A percentile compares a stretch with the other conserved stretches of the same genome.
Evolutionary conservation across 2,113 vertebrate species (phyloP).

Genomic region (Calidris pygmaea): DNA sequence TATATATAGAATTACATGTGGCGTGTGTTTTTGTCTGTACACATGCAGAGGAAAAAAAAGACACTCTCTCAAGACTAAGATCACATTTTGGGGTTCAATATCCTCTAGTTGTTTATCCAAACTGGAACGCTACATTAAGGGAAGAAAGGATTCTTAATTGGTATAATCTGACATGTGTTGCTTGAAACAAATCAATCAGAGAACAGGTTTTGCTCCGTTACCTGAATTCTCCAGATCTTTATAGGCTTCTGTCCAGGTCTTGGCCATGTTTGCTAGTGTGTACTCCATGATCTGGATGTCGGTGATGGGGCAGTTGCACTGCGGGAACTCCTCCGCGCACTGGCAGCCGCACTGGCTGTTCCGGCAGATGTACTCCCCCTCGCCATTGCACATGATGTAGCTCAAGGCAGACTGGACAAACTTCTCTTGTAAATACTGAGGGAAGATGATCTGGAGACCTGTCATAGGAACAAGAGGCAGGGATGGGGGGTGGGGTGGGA

Average conservation of each 20-base stretch:
- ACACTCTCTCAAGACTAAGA: not conserved
- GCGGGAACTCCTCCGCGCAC: constrained; percentile 92
- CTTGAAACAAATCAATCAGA: not conserved
- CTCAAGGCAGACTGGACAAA: constrained; percentile 98
- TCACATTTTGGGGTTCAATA: not conserved
- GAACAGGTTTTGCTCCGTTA: constrained; percentile 37
- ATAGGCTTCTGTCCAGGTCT: constrained; percentile 92
- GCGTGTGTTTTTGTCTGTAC: not conserved
- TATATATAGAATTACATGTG: not conserved
- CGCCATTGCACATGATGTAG: constrained; percentile 99
- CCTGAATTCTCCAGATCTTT: constrained; percentile 98
- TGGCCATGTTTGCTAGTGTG: constrained; percentile 89
- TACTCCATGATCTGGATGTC: constrained; percentile 99
- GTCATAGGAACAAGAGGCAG: not conserved
- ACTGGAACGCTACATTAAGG: not conserved
- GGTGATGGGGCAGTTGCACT: constrained; percentile 97
- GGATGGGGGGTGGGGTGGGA: not conserved
- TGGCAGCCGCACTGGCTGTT: constrained; percentile 93
- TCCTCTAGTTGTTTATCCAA: not conserved
- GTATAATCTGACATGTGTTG: fast-evolving
- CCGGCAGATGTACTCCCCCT: constrained; percentile 93
- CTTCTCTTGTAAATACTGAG: constrained; percentile 98
- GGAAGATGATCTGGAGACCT: constrained; percentile 99
- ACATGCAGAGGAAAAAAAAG: not conserved
- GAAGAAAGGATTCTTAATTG: not conserved